A percentile compares a stretch with the other conserved stretches of the same genome.
Conservation (phyloP, 1,140 invertebrate species). For the Drosophila kurseongensis region DNA sequence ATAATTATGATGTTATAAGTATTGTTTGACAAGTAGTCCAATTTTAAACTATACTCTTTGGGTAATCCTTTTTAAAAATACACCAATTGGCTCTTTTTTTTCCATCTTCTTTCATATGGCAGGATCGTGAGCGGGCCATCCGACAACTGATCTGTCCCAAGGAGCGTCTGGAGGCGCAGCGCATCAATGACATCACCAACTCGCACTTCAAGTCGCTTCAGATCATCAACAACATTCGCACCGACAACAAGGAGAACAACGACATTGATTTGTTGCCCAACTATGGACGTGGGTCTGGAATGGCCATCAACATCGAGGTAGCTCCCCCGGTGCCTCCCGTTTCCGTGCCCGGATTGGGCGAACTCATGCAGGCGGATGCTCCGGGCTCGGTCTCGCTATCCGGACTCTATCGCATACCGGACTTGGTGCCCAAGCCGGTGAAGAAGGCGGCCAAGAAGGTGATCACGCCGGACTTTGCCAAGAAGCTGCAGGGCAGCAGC, state of each 20-base stretch:
- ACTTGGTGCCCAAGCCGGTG: conserved; percentile 73
- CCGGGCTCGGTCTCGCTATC: conserved; percentile 31
- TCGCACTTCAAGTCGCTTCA: conserved; percentile 83
- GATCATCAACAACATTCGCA: conserved; percentile 79
- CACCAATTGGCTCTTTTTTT: neutral
- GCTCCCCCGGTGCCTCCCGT: conserved; percentile 1
- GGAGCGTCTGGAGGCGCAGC: conserved; percentile 76
- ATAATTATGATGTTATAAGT: no score
- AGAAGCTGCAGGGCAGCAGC: conserved; percentile 45
- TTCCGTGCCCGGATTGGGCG: conserved; percentile 58
- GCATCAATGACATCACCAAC: conserved; percentile 80
- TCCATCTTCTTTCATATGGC: neutral
- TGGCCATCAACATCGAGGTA: conserved; percentile 47
- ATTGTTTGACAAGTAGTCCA: no score
- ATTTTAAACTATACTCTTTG: no score
- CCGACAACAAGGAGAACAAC: conserved; percentile 84
- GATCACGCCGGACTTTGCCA: conserved; percentile 39
- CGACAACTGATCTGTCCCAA: conserved; percentile 77
- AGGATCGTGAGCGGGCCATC: conserved; percentile 76
- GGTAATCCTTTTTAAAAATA: no score
- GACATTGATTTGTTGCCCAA: conserved; percentile 76
- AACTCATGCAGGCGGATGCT: conserved; percentile 72
- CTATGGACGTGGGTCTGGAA: conserved; percentile 27
- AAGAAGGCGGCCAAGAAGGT: conserved; percentile 79
- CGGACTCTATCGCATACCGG: conserved; percentile 55